Percentiles rank a stretch among this genome's conserved stretches.
phyloP scores from a whole-genome alignment of 2,888 invertebrate species.

The Tribolium freemani region DNA sequence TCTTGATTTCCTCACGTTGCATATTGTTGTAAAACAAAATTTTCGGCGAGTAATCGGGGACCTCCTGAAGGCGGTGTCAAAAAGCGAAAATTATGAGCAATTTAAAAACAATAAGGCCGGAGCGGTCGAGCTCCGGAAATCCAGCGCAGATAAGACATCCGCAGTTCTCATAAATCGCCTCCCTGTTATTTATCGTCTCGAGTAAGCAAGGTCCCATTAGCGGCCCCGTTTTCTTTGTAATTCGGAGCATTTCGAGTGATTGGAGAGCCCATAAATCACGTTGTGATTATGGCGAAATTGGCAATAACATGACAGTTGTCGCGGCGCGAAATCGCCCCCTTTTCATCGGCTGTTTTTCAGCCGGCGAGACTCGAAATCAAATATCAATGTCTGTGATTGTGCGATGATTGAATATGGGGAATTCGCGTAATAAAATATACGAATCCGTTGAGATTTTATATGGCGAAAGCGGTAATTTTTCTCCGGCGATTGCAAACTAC shows the following conservation, averaged over 20 bases:
- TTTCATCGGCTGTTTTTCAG: slow-evolving; percentile 9
- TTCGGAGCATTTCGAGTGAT: neutral
- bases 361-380: slow-evolving; percentile 27
- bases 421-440: slow-evolving; percentile 42
- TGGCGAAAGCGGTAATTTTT: neutral
- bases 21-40: too few species aligned
- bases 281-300: slow-evolving; percentile 22
- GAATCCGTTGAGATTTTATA: slow-evolving; percentile 33
- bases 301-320: slow-evolving; percentile 14
- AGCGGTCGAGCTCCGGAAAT: neutral
- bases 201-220: slow-evolving; percentile 13
- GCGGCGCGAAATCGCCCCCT: slow-evolving; percentile 7
- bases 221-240: slow-evolving; percentile 13
- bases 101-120: slow-evolving; percentile 10
- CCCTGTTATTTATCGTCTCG: slow-evolving; percentile 5
- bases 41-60: neutral
- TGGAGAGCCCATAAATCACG: slow-evolving; percentile 4
- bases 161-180: slow-evolving; percentile 5
- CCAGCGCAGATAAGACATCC: neutral
- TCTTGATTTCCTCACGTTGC: too few species aligned
- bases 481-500: slow-evolving; percentile 6
- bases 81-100: neutral
- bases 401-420: slow-evolving; percentile 44
- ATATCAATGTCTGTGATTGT: slow-evolving; percentile 43
- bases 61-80: neutral